Evolutionary conservation across 2,797 vertebrate genomes (phyloP), one percentile per base, ranked within the genome.

Genomic region (Eupleurogrammus muticus): DNA sequence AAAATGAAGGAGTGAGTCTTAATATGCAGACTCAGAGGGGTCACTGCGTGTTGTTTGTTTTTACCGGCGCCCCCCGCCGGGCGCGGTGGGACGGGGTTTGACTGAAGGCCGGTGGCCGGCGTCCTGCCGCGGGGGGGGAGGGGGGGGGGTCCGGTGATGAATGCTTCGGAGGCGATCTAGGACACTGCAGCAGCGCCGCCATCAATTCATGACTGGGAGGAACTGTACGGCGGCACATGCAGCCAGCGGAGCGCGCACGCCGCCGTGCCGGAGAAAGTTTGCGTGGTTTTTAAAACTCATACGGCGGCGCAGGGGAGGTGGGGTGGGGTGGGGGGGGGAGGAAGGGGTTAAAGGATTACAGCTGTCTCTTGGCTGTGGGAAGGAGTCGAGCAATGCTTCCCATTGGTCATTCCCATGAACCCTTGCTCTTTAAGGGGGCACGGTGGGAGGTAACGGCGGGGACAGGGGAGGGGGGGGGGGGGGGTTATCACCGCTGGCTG

Each of bases 331-430:
- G n/a, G n/a, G n/a, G n/a, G n/a, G n/a, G 69, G 75, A 89, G 87
- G 84, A 91, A 85, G 73, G 89, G 90, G 91, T 93, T 96, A 96
- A 96, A 95, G 94, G 92, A 95, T 95, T 95, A 92, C 96, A 97
- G 96, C 96, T 98, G 96, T 96, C 94, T 95, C 90, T 93, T 92
- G 91, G 91, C 94, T 98, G 96, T 97, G 97, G 97, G 97, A 98
- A 98, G 96, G 92, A 93, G 95, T 94, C 93, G 94, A 95, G 92
- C 92, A 92, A 95, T 96, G 93, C 93, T 95, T 95, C 95, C 92
- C 90, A 95, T 94, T 97, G 93, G 95, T 95, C 94, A 96, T 99
- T 98, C 97, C 96, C 97, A 98, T 70, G 96, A 98, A 96, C 96
- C 95, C 88, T 80, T 95, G 93, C 93, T 95, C 90, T 75, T 92